Conservation (phyloP, 1,140 invertebrate genomes). For the Andrena cerasifolii region DNA sequence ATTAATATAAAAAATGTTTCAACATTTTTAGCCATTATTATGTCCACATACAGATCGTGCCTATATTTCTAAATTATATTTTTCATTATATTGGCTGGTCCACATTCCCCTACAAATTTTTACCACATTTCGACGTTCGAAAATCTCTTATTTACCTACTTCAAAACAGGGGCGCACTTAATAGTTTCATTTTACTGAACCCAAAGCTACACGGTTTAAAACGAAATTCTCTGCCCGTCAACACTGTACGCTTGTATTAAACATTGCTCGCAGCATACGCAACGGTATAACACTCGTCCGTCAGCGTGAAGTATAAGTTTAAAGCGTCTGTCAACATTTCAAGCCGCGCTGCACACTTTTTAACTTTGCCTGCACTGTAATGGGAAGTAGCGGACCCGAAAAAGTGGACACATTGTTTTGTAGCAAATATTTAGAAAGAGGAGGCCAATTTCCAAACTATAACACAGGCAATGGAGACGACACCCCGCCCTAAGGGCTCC, state of each 20-base stretch:
- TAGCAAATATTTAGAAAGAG: too few relatives aligned
- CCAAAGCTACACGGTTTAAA: conserved; percentile 15
- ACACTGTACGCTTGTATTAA: neutral
- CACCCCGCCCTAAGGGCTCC: neutral
- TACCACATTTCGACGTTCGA: neutral
- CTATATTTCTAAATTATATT: neutral
- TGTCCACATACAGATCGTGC: too few relatives aligned
- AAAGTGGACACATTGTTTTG: too few relatives aligned
- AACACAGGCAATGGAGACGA: too few relatives aligned
- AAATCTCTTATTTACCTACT: conserved; percentile 8
- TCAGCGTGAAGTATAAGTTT: neutral
- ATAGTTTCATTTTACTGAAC: conserved; percentile 5
- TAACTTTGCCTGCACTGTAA: neutral
- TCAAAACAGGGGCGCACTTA: neutral
- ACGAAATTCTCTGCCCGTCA: conserved; percentile 14
- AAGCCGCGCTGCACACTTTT: neutral
- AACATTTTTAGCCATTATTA: too few relatives aligned
- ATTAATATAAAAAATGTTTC: too few relatives aligned
- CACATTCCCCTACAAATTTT: neutral
- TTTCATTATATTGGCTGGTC: neutral
- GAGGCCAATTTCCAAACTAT: too few relatives aligned
- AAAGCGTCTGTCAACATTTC: neutral
- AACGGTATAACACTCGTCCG: neutral
- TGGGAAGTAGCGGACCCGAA: too few relatives aligned
- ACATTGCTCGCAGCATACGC: neutral